phyloP scores from a whole-genome alignment of 2,888 invertebrate species.

The Timandra comae region DNA sequence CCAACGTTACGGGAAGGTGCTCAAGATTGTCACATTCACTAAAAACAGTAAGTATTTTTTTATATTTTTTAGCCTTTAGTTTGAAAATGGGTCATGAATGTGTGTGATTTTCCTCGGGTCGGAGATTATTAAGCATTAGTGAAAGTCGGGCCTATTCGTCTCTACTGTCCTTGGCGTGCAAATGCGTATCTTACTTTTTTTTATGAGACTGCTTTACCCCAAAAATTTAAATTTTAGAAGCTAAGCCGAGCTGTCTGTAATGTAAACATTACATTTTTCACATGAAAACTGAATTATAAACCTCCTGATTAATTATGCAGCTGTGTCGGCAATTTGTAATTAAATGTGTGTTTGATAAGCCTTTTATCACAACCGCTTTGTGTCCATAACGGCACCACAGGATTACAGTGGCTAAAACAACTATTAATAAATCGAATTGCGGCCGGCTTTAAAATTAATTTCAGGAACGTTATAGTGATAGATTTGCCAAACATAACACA shows the following conservation, averaged over 20 bases:
- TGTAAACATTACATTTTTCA: too few species aligned
- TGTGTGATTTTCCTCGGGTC: too few species aligned
- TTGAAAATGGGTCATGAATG: too few species aligned
- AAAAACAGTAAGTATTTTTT: slow-evolving; percentile 93
- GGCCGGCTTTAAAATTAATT: slow-evolving; percentile 54
- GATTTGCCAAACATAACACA: slow-evolving; percentile 67
- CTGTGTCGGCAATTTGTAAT: slow-evolving; percentile 35
- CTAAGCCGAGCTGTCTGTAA: too few species aligned
- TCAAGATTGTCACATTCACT: slow-evolving; percentile 99
- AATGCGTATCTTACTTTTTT: too few species aligned
- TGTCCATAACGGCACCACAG: slow-evolving; percentile 32
- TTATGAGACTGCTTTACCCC: too few species aligned
- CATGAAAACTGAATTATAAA: too few species aligned
- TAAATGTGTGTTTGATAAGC: slow-evolving; percentile 42
- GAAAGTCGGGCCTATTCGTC: too few species aligned
- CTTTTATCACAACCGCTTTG: slow-evolving; percentile 45
- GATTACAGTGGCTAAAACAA: slow-evolving; percentile 51
- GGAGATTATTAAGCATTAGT: too few species aligned
- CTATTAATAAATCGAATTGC: slow-evolving; percentile 58
- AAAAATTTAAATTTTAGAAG: too few species aligned
- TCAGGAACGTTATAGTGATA: slow-evolving; percentile 54
- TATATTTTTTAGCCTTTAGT: not conserved
- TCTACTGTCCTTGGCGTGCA: too few species aligned
- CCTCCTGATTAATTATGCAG: slow-evolving; percentile 34
- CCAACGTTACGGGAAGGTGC: slow-evolving; percentile 98